phyloP scores from a whole-genome alignment of 2,113 vertebrate species.

The Lichenostomus cassidix region DNA sequence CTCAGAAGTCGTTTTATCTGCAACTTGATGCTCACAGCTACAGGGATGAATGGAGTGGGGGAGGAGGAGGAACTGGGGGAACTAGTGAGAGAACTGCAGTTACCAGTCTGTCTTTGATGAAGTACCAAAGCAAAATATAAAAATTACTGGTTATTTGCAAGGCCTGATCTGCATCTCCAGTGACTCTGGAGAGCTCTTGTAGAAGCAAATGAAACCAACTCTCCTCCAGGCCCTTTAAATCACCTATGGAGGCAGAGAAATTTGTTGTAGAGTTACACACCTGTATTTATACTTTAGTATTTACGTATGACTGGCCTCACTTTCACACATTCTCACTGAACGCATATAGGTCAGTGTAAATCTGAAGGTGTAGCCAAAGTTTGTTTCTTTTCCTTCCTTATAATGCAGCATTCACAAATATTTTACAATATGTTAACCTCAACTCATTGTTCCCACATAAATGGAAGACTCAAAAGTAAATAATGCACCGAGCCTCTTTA shows the following conservation, averaged over 20 bases:
- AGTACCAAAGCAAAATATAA: background rate
- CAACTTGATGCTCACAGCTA: constrained; percentile 48
- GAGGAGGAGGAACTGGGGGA: background rate
- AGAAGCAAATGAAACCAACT: background rate
- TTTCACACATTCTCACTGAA: background rate
- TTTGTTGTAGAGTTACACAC: background rate
- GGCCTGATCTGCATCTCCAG: background rate
- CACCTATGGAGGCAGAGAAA: background rate
- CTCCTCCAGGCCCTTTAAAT: background rate
- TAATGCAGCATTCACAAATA: constrained; percentile 1
- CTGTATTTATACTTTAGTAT: background rate
- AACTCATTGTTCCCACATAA: constrained; percentile 16
- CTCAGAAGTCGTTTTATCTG: constrained; percentile 46
- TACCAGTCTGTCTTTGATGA: background rate
- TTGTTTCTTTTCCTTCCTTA: background rate
- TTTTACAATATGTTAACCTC: background rate
- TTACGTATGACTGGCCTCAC: background rate
- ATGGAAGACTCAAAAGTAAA: constrained; percentile 40
- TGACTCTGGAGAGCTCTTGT: background rate
- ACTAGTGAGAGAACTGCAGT: background rate
- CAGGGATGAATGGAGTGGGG: constrained; percentile 39
- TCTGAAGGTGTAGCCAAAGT: background rate
- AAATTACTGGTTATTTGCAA: background rate
- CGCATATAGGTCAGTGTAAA: background rate
- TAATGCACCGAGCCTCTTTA: constrained; percentile 52